Evolutionary conservation across 2,113 vertebrate genomes (phyloP).

Genomic region (Turnix velox): DNA sequence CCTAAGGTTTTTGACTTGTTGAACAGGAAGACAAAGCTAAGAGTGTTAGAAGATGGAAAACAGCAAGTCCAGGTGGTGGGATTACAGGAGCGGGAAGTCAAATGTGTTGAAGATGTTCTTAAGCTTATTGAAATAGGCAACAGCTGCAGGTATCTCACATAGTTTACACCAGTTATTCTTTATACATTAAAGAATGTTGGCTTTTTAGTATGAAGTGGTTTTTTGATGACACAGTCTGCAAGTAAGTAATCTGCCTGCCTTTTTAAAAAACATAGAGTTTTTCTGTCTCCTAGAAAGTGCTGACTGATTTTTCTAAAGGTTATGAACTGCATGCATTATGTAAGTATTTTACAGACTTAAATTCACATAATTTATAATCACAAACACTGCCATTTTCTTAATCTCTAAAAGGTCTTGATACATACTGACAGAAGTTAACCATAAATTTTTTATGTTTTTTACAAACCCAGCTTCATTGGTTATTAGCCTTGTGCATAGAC

Average conservation of each 20-base stretch:
- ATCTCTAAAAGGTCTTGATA: background rate
- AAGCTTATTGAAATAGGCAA: constrained; percentile 97
- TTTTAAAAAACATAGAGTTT: background rate
- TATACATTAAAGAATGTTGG: background rate
- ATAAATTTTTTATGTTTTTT: background rate
- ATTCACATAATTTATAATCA: background rate
- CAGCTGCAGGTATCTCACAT: constrained; percentile 88
- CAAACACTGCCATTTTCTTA: background rate
- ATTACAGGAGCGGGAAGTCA: constrained; percentile 92
- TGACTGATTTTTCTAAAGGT: background rate
- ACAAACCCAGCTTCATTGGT: background rate
- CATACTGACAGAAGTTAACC: background rate
- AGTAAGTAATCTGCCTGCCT: background rate
- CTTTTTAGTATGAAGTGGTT: background rate
- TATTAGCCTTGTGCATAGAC: background rate
- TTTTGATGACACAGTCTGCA: background rate
- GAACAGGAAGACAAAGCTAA: constrained; percentile 92
- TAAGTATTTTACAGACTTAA: constrained; percentile 3
- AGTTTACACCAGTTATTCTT: background rate
- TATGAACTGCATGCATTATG: background rate
- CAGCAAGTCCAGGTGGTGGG: constrained; percentile 98
- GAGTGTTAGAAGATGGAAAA: constrained; percentile 96
- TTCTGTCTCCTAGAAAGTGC: background rate
- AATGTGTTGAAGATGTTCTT: constrained; percentile 95
- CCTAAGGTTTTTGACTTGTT: constrained; percentile 92